Conservation (phyloP, 30 jellyfish, hydroid and myxozoan genomes). For the Pseudorhiza aurosa region DNA sequence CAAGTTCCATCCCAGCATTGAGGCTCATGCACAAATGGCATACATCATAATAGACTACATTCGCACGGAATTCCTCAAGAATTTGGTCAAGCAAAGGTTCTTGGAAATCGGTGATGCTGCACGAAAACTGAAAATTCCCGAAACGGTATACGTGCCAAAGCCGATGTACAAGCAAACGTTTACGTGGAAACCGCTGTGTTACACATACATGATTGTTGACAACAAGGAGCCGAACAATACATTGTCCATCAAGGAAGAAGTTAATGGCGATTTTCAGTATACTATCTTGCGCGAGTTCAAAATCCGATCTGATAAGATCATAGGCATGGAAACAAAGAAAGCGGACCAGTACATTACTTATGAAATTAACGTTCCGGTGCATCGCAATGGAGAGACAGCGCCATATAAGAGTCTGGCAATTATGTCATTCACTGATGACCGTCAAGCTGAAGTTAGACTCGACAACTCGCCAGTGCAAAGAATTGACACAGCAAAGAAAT, state of each 20-base stretch:
- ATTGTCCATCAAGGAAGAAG: slow-evolving; percentile 65
- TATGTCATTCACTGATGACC: slow-evolving; percentile 97
- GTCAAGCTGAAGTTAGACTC: slow-evolving; percentile 84
- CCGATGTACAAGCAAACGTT: slow-evolving; percentile 87
- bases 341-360: slow-evolving; percentile 84
- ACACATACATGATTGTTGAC: slow-evolving; percentile 96
- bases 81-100: slow-evolving; percentile 90
- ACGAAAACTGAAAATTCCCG: slow-evolving; percentile 89
- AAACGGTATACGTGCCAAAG: slow-evolving; percentile 89
- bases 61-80: slow-evolving; percentile 97
- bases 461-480: slow-evolving; percentile 61
- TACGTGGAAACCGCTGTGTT: slow-evolving; percentile 96
- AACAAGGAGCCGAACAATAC: slow-evolving; percentile 94
- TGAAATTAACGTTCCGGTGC: slow-evolving; percentile 80
- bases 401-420: slow-evolving; percentile 90
- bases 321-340: slow-evolving; percentile 94
- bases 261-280: slow-evolving; percentile 85
- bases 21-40: slow-evolving; percentile 99
- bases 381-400: slow-evolving; percentile 73
- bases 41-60: slow-evolving; percentile 92
- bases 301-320: slow-evolving; percentile 95
- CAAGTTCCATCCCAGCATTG: slow-evolving; percentile 96
- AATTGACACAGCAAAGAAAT: slow-evolving; percentile 85
- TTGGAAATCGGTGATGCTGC: slow-evolving; percentile 95
- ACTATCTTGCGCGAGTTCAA: slow-evolving; percentile 92